A percentile compares a stretch with the other conserved stretches of the same genome.
These are phyloP conservation scores for Hirtodrosophila duncani DNA, from an alignment of 2,888 invertebrate genomes.

Conservation along the genomic window DNA sequence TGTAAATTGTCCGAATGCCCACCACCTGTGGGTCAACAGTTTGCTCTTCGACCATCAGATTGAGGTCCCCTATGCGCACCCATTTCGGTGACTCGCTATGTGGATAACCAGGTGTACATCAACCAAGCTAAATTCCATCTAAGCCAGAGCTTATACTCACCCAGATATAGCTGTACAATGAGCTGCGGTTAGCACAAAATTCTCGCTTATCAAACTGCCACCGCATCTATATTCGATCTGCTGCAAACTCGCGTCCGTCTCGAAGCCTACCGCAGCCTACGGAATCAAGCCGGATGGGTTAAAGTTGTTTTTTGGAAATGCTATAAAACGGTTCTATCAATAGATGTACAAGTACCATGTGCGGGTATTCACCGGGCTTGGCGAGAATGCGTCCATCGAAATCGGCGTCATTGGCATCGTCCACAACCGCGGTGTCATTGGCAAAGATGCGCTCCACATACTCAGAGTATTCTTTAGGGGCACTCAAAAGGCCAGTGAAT, in stretches of 20 bases:
- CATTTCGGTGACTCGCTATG: conserved; percentile 57
- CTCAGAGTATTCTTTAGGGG: conserved; percentile 70
- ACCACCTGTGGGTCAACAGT: conserved; percentile 61
- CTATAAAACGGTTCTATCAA: conserved; percentile 6
- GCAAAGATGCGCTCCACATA: conserved; percentile 72
- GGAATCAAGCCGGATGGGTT: conserved; percentile 14
- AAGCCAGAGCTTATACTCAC: too few species aligned
- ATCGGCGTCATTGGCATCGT: conserved; percentile 64
- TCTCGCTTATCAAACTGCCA: conserved; percentile 75
- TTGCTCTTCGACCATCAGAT: conserved; percentile 60
- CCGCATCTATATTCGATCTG: conserved; percentile 75
- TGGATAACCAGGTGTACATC: too few species aligned
- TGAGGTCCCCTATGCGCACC: conserved; percentile 74
- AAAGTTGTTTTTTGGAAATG: conserved; percentile 1
- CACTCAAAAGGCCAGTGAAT: conserved; percentile 3
- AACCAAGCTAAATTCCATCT: too few species aligned
- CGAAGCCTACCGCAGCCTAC: conserved; percentile 68
- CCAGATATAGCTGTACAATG: conserved; percentile 73
- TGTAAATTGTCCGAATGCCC: conserved; percentile 48
- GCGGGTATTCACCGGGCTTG: conserved; percentile 75
- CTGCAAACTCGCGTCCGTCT: conserved; percentile 11
- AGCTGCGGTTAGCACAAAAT: conserved; percentile 74
- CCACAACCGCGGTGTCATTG: conserved; percentile 57
- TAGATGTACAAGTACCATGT: conserved; percentile 65
- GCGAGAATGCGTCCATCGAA: conserved; percentile 74